Evolutionary conservation across 2,888 invertebrate species (phyloP).

Genomic region (Epinotia brunnichana): DNA sequence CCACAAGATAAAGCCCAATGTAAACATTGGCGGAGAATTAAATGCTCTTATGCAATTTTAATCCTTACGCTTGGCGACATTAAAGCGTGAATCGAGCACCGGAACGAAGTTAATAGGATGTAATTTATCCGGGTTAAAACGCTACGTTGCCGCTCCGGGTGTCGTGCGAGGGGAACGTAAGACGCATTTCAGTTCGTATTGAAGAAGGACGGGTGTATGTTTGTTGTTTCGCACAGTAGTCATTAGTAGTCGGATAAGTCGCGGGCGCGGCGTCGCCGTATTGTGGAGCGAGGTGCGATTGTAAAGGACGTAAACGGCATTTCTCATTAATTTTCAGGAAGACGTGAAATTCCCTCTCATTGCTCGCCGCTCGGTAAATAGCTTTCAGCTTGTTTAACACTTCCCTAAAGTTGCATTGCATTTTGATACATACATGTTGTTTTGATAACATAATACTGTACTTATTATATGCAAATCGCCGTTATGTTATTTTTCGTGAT

Average conservation of each 20-base stretch:
- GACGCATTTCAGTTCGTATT: conserved; percentile 47
- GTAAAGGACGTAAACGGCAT: conserved; percentile 76
- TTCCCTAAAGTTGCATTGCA: conserved; percentile 51
- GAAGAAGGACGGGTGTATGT: conserved; percentile 70
- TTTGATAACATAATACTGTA: conserved; percentile 47
- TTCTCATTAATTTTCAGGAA: conserved; percentile 82
- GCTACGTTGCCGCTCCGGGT: conserved; percentile 80
- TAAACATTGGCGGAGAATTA: conserved; percentile 67
- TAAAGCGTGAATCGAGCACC: conserved; percentile 81
- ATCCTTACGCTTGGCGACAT: conserved; percentile 75
- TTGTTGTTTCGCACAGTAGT: conserved; percentile 68
- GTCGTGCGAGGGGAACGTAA: conserved; percentile 67
- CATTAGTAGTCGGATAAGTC: conserved; percentile 71
- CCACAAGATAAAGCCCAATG: conserved; percentile 70
- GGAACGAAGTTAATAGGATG: conserved; percentile 81
- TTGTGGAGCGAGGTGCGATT: conserved; percentile 74
- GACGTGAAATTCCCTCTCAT: conserved; percentile 73
- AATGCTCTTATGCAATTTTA: conserved; percentile 76
- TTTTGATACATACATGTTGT: too few species aligned
- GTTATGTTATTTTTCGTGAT: not conserved
- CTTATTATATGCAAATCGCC: not conserved
- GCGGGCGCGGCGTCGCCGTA: conserved; percentile 71
- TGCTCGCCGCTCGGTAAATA: conserved; percentile 71
- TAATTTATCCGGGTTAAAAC: conserved; percentile 81
- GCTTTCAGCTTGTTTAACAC: conserved; percentile 69